Evolutionary conservation across 1,140 invertebrate species (phyloP).

Genomic region (Geopemphigus sp.): DNA sequence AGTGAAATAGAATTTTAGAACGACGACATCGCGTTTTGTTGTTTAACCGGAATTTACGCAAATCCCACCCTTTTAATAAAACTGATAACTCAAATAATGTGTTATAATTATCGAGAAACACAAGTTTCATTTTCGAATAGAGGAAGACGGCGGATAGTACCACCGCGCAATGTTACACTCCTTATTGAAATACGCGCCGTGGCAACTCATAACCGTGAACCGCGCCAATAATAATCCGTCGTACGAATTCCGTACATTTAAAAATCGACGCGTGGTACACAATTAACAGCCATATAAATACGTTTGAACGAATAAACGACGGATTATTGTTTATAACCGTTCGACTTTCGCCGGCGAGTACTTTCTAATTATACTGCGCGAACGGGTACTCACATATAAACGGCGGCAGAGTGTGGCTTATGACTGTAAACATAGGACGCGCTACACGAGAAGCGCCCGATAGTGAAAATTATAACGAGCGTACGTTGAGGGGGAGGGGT

Average conservation of each 20-base stretch:
- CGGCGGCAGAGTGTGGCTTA: background rate
- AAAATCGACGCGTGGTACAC: too few species aligned
- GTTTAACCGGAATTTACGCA: background rate
- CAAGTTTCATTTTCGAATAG: background rate
- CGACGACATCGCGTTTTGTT: too few species aligned
- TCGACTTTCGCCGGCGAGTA: background rate
- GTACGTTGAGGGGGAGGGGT: too few species aligned
- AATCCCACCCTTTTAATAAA: background rate
- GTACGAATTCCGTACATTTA: background rate
- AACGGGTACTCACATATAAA: background rate
- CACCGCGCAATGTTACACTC: too few species aligned
- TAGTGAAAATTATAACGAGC: too few species aligned
- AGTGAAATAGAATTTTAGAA: background rate
- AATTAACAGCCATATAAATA: background rate
- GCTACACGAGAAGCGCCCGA: too few species aligned
- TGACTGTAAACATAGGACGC: background rate
- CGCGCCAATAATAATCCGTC: background rate
- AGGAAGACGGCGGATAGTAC: background rate
- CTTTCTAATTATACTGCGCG: slow-evolving; percentile 17
- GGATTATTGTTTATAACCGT: slow-evolving; percentile 21
- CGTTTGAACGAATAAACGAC: slow-evolving; percentile 6
- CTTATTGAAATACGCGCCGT: too few species aligned
- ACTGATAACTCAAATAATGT: background rate
- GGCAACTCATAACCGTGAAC: too few species aligned
- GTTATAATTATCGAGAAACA: background rate